Base-by-base conservation (phyloP, 2,113 vertebrate species). In the Cephalopterus ornatus region DNA sequence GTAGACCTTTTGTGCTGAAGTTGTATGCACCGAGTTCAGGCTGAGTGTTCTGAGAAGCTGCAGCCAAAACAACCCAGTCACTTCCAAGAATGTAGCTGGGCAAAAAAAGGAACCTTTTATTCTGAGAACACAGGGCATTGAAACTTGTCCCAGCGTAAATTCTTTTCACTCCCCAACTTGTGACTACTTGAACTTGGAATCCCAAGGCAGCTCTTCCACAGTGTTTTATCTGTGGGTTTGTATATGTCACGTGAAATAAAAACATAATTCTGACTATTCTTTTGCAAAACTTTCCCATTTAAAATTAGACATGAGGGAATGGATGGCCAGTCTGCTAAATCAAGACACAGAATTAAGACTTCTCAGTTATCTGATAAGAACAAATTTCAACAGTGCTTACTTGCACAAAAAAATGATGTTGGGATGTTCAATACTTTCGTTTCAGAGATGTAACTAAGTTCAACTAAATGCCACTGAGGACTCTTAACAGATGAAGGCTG, bases 21-120 rank as follows among this genome's bases (percentile, higher is more conserved):
- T 24, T 93, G 82, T 71, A 75, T 84, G 79, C 70, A 44, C 61
- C 0, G 8, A 93, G 78, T 83, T 90, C 89, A 93, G 79, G 50
- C 85, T 81, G 72, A 92, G 39, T 86, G 77, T 86, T 96, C 79
- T 74, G 79, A 96, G 65, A 15, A 90, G 58, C 56, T 84, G 72
- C 72, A 95, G 95, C 93, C 95, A 96, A 96, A 97, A 96, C 88
- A 96, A 86, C 85, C 28, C 65, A 4, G 63, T 67, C 85, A 86
- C 79, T 95, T 96, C 82, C 90, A 96, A 96, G 88, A 96, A 96
- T 21, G 72, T 80, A 80, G 72, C 68, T 78, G 65, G 75, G 78
- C 8, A 33, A 59, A 94, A 91, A 92, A 95, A 70, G 18, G 79
- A 76, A 90, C 20, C 88, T 93, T 96, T 96, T 93, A 95, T 94